Conservation (phyloP, 2,888 invertebrate genomes). For the Caenorhabditis sp. region DNA sequence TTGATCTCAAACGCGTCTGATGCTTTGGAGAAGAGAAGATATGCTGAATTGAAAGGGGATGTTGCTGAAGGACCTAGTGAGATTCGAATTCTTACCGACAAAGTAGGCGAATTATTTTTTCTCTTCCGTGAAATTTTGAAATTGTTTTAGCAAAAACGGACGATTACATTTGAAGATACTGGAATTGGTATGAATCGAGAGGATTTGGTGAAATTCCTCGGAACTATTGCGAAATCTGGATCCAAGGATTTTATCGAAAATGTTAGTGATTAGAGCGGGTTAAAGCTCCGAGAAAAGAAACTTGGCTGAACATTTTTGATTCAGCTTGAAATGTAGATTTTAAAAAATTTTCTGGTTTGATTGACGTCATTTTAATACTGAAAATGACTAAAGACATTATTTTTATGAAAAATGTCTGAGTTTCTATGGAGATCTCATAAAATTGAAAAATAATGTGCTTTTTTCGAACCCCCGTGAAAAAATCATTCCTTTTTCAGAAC, state of each 20-base stretch:
- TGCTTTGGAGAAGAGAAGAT: constrained; percentile 92
- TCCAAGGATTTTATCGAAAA: constrained; percentile 78
- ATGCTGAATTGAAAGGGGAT: constrained; percentile 75
- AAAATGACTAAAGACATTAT: neutral
- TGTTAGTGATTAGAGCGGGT: no score
- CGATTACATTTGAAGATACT: constrained; percentile 78
- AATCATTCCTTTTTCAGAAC: constrained; percentile 42
- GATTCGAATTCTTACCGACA: constrained; percentile 44
- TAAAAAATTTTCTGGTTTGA: no score
- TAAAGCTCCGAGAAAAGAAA: no score
- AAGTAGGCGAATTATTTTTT: constrained; percentile 16
- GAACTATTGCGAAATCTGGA: constrained; percentile 93
- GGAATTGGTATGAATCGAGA: constrained; percentile 94
- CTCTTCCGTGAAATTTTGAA: constrained; percentile 1
- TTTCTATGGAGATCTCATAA: no score
- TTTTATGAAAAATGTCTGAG: neutral
- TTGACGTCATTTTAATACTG: neutral
- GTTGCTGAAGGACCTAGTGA: constrained; percentile 44
- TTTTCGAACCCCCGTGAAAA: no score
- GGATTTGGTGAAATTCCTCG: constrained; percentile 87
- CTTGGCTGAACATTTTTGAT: no score
- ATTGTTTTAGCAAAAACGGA: constrained; percentile 29
- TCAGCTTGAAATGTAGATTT: no score
- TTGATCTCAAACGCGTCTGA: constrained; percentile 95
- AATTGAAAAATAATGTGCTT: no score